Conservation (phyloP, 2,113 vertebrate genomes). For the Lamprologus lemairii region DNA sequence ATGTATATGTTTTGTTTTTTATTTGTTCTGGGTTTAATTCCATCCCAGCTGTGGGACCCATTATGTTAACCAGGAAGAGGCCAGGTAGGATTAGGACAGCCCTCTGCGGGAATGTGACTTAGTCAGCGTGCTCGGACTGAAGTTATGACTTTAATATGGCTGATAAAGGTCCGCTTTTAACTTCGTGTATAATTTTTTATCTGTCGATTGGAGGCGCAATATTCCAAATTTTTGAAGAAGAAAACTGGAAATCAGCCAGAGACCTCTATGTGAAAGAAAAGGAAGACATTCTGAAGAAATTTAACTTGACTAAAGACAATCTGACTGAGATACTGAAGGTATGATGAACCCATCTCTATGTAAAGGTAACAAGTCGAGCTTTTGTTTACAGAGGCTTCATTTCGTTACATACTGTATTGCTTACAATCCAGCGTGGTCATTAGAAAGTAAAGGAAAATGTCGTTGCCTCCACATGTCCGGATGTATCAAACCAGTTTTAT, state of each 20-base stretch:
- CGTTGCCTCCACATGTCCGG: background rate
- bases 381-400: background rate
- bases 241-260: slow-evolving; percentile 78
- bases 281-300: slow-evolving; percentile 70
- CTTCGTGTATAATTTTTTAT: slow-evolving; percentile 94
- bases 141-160: slow-evolving; percentile 76
- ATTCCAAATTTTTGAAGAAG: slow-evolving; percentile 91
- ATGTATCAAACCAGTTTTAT: slow-evolving; percentile 10
- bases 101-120: background rate
- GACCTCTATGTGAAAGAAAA: slow-evolving; percentile 72
- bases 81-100: background rate
- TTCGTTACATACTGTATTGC: background rate
- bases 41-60: background rate
- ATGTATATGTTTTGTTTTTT: background rate
- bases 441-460: background rate
- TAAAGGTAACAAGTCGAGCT: background rate
- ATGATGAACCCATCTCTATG: slow-evolving; percentile 28
- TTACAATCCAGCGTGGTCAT: background rate
- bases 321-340: slow-evolving; percentile 88
- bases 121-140: background rate
- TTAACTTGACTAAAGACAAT: slow-evolving; percentile 72
- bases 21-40: background rate
- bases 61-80: background rate
- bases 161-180: slow-evolving; percentile 88
- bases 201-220: slow-evolving; percentile 90